Evolutionary conservation across 37 sponge, comb jelly and placozoan species (phyloP).

Genomic region (Spongia lamella): DNA sequence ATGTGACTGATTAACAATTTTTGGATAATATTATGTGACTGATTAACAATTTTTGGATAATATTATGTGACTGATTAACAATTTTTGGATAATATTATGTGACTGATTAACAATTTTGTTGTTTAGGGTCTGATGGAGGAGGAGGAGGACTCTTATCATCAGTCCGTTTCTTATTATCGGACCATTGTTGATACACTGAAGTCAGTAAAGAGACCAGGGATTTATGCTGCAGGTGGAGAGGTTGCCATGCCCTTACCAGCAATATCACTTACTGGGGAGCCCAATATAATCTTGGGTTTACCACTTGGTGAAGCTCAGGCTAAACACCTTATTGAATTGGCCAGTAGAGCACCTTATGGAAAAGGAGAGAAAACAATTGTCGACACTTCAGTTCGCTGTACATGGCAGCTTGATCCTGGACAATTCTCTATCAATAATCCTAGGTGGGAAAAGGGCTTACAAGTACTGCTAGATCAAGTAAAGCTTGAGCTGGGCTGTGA

Average conservation of each 20-base stretch:
- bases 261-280: background rate
- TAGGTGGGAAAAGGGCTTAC: background rate
- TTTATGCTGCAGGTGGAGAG: slow-evolving; percentile 12
- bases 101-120: too few species aligned
- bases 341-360: slow-evolving; percentile 15
- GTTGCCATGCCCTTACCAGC: slow-evolving; percentile 8
- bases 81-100: too few species aligned
- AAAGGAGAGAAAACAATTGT: slow-evolving; percentile 21
- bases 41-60: too few species aligned
- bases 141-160: too few species aligned
- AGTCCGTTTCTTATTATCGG: too few species aligned
- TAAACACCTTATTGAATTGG: background rate
- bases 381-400: background rate
- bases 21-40: too few species aligned
- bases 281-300: background rate
- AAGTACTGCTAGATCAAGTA: background rate
- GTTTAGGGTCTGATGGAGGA: too few species aligned
- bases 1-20: too few species aligned
- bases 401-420: slow-evolving; percentile 21
- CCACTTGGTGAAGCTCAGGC: background rate
- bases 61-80: too few species aligned
- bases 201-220: slow-evolving; percentile 18
- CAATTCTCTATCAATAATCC: slow-evolving; percentile 14
- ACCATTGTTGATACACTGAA: too few species aligned
- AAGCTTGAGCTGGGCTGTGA: slow-evolving; percentile 24